These are phyloP conservation scores for Mylabris sibirica DNA, from an alignment of 2,888 invertebrate genomes.

Conservation along the genomic window DNA sequence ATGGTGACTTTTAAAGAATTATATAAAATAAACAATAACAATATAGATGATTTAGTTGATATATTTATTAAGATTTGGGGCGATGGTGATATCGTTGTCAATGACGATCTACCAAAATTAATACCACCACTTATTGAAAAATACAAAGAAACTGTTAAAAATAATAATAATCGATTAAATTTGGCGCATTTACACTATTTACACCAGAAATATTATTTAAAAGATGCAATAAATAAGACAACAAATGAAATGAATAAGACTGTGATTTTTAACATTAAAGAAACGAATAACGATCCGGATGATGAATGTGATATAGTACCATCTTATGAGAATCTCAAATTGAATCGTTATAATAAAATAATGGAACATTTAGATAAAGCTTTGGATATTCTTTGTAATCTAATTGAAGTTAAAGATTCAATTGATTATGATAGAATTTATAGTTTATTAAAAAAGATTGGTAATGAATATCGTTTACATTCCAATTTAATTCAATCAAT, in stretches of 20 bases:
- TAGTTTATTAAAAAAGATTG: conserved; percentile 16
- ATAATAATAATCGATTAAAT: background rate
- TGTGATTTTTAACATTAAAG: background rate
- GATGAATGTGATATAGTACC: conserved; percentile 27
- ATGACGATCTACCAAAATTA: conserved; percentile 17
- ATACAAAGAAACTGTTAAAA: background rate
- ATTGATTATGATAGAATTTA: background rate
- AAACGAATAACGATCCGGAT: background rate
- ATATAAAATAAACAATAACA: conserved; percentile 10
- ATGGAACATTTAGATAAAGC: conserved; percentile 22
- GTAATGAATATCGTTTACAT: conserved; percentile 23
- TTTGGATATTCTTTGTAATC: conserved; percentile 10
- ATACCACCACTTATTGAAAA: conserved; percentile 11
- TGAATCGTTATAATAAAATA: conserved; percentile 16
- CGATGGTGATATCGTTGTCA: conserved; percentile 11
- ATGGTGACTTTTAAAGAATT: conserved; percentile 15
- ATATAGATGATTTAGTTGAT: background rate
- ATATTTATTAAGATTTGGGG: conserved; percentile 28
- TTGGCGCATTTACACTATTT: conserved; percentile 25
- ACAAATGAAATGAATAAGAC: conserved; percentile 25
- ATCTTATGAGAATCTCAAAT: conserved; percentile 22
- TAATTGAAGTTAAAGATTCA: background rate
- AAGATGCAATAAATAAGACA: conserved; percentile 3
- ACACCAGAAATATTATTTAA: conserved; percentile 20
- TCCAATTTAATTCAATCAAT: conserved; percentile 4